A percentile compares a stretch with the other conserved stretches of the same genome.
phyloP scores from a whole-genome alignment of 1,140 invertebrate species.

The Drosophila mayri region DNA sequence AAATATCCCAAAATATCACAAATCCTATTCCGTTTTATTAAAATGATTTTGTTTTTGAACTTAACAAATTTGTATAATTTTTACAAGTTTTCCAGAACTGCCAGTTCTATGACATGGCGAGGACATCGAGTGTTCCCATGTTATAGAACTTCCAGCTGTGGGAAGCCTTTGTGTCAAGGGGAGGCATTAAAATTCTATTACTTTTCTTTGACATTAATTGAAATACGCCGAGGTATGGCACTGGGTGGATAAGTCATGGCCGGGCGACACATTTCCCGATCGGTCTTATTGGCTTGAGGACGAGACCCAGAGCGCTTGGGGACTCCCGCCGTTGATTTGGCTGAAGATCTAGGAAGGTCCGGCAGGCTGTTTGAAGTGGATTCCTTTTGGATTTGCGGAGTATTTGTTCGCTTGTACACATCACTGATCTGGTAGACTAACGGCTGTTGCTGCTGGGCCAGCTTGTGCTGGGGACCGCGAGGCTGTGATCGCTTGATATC shows the following conservation, averaged over 20 bases:
- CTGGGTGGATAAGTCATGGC: constrained; percentile 29
- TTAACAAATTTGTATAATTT: not conserved
- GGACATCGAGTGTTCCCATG: not conserved
- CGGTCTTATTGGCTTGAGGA: not conserved
- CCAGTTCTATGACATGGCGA: constrained; percentile 20
- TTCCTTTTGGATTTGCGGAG: not conserved
- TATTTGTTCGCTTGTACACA: not conserved
- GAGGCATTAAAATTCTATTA: not conserved
- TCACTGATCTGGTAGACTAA: constrained; percentile 16
- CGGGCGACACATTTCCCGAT: constrained; percentile 1
- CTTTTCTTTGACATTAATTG: constrained; percentile 2
- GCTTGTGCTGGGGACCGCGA: constrained; percentile 38
- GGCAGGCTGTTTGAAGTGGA: constrained; percentile 51
- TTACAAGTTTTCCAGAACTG: not conserved
- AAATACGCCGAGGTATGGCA: not conserved
- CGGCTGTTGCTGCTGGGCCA: constrained; percentile 52
- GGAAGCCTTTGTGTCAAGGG: not conserved
- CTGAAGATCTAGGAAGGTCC: constrained; percentile 21
- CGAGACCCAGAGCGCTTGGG: not conserved
- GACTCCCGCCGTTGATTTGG: not conserved
- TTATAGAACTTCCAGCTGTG: constrained; percentile 22
- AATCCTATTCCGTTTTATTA: not conserved
- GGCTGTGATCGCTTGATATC: not conserved
- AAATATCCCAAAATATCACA: not conserved
- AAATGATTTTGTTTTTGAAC: not conserved